phyloP scores from a whole-genome alignment of 2,113 vertebrate genomes.

The Oreochromis niloticus region DNA sequence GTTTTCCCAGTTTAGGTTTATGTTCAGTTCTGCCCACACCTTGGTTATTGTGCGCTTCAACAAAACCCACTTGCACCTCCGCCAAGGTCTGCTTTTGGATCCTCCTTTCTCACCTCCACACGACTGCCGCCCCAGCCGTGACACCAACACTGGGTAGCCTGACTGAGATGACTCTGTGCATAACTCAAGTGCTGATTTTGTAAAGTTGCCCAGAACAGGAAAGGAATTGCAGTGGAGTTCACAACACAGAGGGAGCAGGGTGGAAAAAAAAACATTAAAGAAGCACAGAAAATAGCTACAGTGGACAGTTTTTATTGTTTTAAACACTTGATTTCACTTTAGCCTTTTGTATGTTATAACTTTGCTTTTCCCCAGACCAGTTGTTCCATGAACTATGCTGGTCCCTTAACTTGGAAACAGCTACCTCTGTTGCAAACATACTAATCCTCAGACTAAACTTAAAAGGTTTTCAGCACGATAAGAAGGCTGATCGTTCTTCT shows the following conservation, averaged over 20 bases:
- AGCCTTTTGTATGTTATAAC: background rate
- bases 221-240: background rate
- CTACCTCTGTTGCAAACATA: background rate
- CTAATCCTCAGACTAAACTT: background rate
- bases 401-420: background rate
- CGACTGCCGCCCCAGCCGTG: no score
- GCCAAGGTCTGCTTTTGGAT: no score
- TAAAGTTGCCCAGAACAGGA: background rate
- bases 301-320: background rate
- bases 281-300: background rate
- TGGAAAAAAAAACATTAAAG: background rate
- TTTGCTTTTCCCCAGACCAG: background rate
- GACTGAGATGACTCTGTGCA: background rate
- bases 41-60: no score
- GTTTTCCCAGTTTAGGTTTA: no score
- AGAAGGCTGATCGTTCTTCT: background rate
- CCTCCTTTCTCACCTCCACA: no score
- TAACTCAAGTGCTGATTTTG: rapidly evolving
- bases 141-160: background rate
- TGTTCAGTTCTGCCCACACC: no score
- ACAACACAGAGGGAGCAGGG: background rate
- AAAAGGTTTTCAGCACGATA: background rate
- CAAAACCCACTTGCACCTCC: no score
- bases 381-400: background rate
- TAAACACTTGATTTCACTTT: background rate